Conservation (phyloP, 2,797 vertebrate species). For the Betta splendens region DNA sequence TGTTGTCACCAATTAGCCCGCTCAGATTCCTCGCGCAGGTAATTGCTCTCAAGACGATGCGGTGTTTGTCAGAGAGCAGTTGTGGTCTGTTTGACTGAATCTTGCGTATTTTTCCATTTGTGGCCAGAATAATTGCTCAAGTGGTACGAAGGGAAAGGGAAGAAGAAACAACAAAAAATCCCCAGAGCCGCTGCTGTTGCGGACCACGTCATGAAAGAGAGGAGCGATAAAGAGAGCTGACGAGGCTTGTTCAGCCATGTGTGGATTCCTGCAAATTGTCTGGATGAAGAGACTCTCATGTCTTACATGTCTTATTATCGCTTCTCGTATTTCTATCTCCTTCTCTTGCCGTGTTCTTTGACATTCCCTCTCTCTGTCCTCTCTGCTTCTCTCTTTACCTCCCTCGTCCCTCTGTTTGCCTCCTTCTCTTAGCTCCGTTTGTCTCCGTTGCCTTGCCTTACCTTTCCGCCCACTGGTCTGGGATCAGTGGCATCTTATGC, state of each 20-base stretch:
- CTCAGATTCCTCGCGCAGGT: constrained; percentile 12
- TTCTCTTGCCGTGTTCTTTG: not conserved
- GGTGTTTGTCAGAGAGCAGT: constrained; percentile 2
- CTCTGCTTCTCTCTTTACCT: not conserved
- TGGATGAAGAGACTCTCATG: constrained; percentile 60
- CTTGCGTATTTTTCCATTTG: constrained; percentile 23
- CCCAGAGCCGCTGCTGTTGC: constrained; percentile 18
- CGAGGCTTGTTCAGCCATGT: constrained; percentile 31
- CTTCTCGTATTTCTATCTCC: constrained; percentile 1
- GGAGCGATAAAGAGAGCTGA: constrained; percentile 17
- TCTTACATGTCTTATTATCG: constrained; percentile 48
- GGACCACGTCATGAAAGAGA: constrained; percentile 6
- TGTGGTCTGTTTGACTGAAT: constrained; percentile 10
- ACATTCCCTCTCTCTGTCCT: too few species aligned
- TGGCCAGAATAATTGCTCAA: constrained; percentile 32
- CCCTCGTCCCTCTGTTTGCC: not conserved
- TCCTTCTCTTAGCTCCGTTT: constrained; percentile 8
- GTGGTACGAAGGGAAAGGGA: not conserved
- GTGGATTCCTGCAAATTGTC: constrained; percentile 62
- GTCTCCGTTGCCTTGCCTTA: constrained; percentile 14
- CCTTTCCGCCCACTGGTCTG: constrained; percentile 25
- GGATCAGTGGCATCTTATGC: constrained; percentile 67
- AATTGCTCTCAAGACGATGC: constrained; percentile 10
- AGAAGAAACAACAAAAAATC: too few species aligned
- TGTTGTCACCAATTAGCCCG: constrained; percentile 5